These are phyloP conservation scores for Cathartes aura DNA, from an alignment of 2,113 vertebrate species.

Conservation along the genomic window DNA sequence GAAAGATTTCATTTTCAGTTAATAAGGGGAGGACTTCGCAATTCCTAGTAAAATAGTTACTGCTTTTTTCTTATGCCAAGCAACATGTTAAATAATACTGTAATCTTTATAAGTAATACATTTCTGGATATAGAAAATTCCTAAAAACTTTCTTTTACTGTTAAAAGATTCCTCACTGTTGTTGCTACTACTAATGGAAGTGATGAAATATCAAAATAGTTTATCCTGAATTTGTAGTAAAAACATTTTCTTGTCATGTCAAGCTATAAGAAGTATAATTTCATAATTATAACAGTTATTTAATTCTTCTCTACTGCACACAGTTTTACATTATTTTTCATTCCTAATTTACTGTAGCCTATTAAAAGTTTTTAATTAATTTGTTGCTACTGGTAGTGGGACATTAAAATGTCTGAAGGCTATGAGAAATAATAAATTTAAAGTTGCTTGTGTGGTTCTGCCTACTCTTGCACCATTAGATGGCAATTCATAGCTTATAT, in stretches of 20 bases:
- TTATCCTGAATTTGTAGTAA: background rate
- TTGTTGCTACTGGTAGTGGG: conserved; percentile 48
- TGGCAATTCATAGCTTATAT: conserved; percentile 16
- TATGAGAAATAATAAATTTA: conserved; percentile 61
- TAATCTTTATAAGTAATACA: background rate
- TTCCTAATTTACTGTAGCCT: conserved; percentile 59
- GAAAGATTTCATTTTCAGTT: background rate
- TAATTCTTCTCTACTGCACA: conserved; percentile 32
- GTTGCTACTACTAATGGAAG: background rate
- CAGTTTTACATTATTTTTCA: conserved; percentile 32
- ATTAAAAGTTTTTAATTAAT: conserved; percentile 66
- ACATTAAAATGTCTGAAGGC: conserved; percentile 62
- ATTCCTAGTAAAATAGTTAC: background rate
- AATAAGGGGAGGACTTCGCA: background rate
- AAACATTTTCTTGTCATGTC: background rate
- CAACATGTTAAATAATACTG: background rate
- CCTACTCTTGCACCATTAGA: conserved; percentile 2
- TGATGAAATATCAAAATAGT: background rate
- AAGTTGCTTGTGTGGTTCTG: conserved; percentile 21
- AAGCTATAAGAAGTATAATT: conserved; percentile 2
- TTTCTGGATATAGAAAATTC: background rate
- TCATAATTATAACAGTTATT: conserved; percentile 32
- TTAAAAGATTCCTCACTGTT: background rate
- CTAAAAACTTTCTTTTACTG: background rate
- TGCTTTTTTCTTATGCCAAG: background rate